Evolutionary conservation across 2,888 invertebrate species (phyloP).

Genomic region (Orgyia antiqua): DNA sequence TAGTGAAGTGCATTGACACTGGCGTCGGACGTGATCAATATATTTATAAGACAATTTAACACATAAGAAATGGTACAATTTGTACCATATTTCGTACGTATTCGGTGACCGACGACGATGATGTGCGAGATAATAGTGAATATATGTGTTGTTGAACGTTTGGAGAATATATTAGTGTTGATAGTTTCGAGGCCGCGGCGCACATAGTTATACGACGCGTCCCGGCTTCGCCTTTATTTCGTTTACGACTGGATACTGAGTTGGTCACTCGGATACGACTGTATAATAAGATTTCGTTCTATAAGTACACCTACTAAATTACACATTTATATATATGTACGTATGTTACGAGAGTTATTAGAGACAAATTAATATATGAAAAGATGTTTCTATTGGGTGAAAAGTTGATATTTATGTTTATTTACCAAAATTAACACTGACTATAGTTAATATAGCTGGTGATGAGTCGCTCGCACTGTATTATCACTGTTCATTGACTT

Average conservation of each 20-base stretch:
- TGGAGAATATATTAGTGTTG: conserved; percentile 73
- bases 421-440: conserved; percentile 69
- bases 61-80: conserved; percentile 30
- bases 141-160: conserved; percentile 78
- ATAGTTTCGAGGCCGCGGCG: conserved; percentile 45
- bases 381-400: conserved; percentile 71
- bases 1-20: conserved; percentile 70
- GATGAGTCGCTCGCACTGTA: conserved; percentile 37
- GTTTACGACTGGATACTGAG: conserved; percentile 63
- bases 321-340: conserved; percentile 40
- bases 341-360: conserved; percentile 68
- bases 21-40: conserved; percentile 47
- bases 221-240: conserved; percentile 45
- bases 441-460: conserved; percentile 43
- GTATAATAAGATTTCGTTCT: conserved; percentile 56
- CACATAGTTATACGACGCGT: conserved; percentile 21
- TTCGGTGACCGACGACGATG: conserved; percentile 62
- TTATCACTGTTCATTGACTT: too few relatives aligned
- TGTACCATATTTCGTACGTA: conserved; percentile 41
- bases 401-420: conserved; percentile 68
- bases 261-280: conserved; percentile 70
- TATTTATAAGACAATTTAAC: conserved; percentile 40
- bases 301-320: conserved; percentile 65
- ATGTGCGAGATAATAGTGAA: conserved; percentile 71
- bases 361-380: conserved; percentile 70